phyloP scores from a whole-genome alignment of 2,113 vertebrate species.

The Pelodiscus sinensis region DNA sequence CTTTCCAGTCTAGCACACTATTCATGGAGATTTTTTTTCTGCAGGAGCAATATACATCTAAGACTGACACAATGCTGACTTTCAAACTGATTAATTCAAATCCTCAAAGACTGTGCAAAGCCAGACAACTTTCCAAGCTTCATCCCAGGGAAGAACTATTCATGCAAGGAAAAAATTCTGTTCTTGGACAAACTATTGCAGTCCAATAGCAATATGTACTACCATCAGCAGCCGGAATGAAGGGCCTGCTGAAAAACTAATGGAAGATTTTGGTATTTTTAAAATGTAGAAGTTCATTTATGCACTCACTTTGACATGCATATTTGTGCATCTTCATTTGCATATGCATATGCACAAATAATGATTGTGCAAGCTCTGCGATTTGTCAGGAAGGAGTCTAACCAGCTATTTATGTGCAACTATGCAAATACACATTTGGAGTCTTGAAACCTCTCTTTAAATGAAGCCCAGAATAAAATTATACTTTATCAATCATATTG shows the following conservation, averaged over 20 bases:
- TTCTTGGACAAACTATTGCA: constrained; percentile 7
- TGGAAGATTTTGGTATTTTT: background rate
- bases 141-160: background rate
- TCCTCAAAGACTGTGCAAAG: constrained; percentile 46
- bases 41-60: constrained; percentile 23
- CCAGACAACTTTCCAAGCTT: constrained; percentile 22
- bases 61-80: constrained; percentile 50
- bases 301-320: background rate
- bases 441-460: background rate
- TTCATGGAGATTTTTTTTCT: constrained; percentile 9
- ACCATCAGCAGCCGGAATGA: background rate
- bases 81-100: constrained; percentile 47
- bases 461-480: background rate
- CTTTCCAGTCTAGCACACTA: constrained; percentile 35
- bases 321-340: rapidly evolving
- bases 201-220: background rate
- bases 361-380: background rate
- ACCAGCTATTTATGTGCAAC: background rate
- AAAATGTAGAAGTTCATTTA: background rate
- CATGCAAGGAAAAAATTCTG: constrained; percentile 16
- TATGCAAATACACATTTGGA: background rate
- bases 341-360: background rate
- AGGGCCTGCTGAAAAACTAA: background rate
- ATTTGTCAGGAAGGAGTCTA: background rate
- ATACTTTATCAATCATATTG: background rate